Base-by-base conservation (phyloP, 2,797 vertebrate species). In the Scleropages formosus region DNA sequence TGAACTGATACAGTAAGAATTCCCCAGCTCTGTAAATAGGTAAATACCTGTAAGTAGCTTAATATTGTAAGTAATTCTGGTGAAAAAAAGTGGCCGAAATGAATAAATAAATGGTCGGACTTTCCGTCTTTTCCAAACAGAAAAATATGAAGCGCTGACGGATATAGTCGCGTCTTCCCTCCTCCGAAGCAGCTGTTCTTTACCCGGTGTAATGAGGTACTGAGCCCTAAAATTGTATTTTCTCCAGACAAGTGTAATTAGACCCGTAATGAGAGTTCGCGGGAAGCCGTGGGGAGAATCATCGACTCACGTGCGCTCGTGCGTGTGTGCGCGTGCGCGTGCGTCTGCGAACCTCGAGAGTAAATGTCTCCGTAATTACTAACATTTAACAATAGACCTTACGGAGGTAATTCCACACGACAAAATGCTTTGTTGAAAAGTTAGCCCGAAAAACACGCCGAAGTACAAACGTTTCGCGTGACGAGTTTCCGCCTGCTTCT, bases 91-190 rank as follows among this genome's bases (percentile, higher is more conserved):
- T 18, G 56, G 56, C 12, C 56, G 1, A 56, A 56, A 56, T 18
- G 56, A 11, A 2, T 18, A 56, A 12, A 56, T 31, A 67, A 12
- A 44, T 0, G 46, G 18, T 44, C 44, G 44, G 20, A 47, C 44
- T 46, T 18, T 49, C 16, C 8, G 46, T 47, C 22, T 64, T 66
- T 66, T n/a, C 44, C 47, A 39, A 4, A 20, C 44, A 47, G 8
- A 47, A 22, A 12, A 47, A 49, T 26, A 65, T 26, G 26, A 62
- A 51, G 10, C 65, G 49, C 22, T 73, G 76, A 73, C 78, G n/a
- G n/a, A n/a, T 67, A 31, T 4, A 7, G 16, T 18, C 31, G 39
- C 10, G 11, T 51, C 12, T 4, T 20, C 22, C 53, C 20, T 61
- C 53, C 68, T 15, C 13, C 12, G 53, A 27, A 1, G 15, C 47